These are phyloP conservation scores for Chlorodrepanis virens DNA, from an alignment of 2,113 vertebrate genomes.

Conservation along the genomic window DNA sequence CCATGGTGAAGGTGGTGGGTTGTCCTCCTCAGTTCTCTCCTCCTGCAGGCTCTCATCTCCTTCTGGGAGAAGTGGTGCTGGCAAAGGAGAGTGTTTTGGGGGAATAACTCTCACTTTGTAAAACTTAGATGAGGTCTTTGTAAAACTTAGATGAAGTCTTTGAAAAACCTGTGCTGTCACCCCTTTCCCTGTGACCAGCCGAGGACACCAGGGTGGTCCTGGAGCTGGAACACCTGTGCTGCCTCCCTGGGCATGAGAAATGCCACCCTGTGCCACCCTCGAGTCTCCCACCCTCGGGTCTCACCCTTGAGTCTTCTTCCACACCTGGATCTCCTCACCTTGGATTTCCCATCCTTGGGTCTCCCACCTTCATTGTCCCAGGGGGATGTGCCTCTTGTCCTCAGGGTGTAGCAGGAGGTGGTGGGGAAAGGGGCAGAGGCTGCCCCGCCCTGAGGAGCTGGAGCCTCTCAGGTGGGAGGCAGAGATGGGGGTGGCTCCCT, in stretches of 20 bases:
- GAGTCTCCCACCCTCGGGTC: neutral
- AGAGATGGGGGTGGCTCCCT: neutral
- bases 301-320: neutral
- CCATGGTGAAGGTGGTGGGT: accelerated
- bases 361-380: neutral
- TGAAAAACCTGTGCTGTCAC: neutral
- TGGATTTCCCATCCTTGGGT: neutral
- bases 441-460: neutral
- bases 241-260: neutral
- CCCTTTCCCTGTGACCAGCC: accelerated
- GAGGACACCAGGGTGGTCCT: neutral
- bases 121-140: neutral
- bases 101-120: neutral
- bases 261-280: neutral
- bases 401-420: neutral
- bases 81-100: neutral
- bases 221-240: neutral
- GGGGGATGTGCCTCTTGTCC: neutral
- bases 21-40: neutral
- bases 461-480: accelerated
- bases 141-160: neutral
- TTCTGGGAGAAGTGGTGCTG: neutral
- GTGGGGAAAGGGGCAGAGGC: neutral
- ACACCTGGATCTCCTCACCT: neutral
- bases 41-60: neutral